phyloP scores from a whole-genome alignment of 2,113 vertebrate species.

The Eolophus roseicapilla region DNA sequence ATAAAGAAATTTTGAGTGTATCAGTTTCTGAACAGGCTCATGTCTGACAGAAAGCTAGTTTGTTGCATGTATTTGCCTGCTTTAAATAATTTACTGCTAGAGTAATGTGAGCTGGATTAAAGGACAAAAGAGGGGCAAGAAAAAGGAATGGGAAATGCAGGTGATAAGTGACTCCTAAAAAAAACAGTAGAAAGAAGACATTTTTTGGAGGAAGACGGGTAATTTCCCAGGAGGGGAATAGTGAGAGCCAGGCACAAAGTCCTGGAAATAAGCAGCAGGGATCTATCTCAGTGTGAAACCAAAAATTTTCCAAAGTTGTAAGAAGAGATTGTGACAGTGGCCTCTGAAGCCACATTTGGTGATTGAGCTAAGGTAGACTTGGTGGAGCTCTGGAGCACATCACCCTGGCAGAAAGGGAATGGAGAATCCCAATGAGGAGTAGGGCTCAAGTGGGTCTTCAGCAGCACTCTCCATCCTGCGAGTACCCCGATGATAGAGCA shows the following conservation, averaged over 20 bases:
- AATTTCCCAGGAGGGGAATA: not conserved
- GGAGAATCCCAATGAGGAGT: not conserved
- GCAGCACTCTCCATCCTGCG: rapidly evolving
- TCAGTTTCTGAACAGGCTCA: not conserved
- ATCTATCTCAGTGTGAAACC: not conserved
- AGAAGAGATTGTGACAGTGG: not conserved
- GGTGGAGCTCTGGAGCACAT: not conserved
- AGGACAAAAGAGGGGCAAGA: constrained; percentile 18
- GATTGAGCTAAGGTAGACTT: not conserved
- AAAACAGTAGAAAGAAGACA: not conserved
- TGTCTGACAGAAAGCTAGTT: constrained; percentile 17
- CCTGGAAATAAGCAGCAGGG: not conserved
- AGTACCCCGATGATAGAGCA: rapidly evolving
- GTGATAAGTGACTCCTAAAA: not conserved
- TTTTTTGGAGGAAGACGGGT: not conserved
- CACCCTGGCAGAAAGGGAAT: not conserved
- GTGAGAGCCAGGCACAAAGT: not conserved
- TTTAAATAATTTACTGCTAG: constrained; percentile 52
- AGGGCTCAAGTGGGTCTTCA: rapidly evolving
- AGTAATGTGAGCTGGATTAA: constrained; percentile 40
- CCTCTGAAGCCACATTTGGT: not conserved
- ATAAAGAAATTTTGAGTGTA: not conserved
- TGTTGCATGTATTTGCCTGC: constrained; percentile 3
- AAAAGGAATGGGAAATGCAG: constrained; percentile 2
- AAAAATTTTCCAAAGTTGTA: not conserved